Evolutionary conservation across 2,797 vertebrate species (phyloP).

Genomic region (Chloroceryle amazona): DNA sequence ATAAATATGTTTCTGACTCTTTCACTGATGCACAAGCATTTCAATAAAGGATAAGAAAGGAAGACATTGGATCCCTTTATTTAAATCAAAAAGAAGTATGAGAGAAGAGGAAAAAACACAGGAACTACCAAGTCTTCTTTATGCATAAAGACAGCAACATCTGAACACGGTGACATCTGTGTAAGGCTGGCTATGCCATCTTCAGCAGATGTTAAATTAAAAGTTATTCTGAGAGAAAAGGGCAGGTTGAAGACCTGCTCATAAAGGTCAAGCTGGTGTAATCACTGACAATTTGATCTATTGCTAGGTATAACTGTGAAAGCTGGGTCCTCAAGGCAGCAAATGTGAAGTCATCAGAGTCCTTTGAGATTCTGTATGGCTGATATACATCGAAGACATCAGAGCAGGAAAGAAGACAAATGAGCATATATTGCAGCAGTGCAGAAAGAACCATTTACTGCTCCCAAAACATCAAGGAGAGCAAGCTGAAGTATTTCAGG

Average conservation of each 20-base stretch:
- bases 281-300: conserved; percentile 64
- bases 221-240: conserved; percentile 44
- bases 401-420: conserved; percentile 49
- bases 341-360: conserved; percentile 47
- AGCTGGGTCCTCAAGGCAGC: conserved; percentile 37
- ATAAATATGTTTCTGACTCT: background rate
- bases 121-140: background rate
- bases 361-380: conserved; percentile 46
- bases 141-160: background rate
- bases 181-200: background rate
- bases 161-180: background rate
- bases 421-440: background rate
- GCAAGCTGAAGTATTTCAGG: conserved; percentile 65
- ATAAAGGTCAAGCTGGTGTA: conserved; percentile 61
- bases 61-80: background rate
- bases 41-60: background rate
- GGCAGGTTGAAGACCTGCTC: conserved; percentile 31
- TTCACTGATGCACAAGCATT: background rate
- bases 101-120: background rate
- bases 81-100: background rate
- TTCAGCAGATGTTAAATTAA: conserved; percentile 43
- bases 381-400: conserved; percentile 35
- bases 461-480: conserved; percentile 40
- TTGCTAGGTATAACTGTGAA: conserved; percentile 16
- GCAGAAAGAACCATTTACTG: conserved; percentile 58